These are phyloP conservation scores for Calephelis virginiensis DNA, from an alignment of 1,140 invertebrate genomes.

Conservation along the genomic window DNA sequence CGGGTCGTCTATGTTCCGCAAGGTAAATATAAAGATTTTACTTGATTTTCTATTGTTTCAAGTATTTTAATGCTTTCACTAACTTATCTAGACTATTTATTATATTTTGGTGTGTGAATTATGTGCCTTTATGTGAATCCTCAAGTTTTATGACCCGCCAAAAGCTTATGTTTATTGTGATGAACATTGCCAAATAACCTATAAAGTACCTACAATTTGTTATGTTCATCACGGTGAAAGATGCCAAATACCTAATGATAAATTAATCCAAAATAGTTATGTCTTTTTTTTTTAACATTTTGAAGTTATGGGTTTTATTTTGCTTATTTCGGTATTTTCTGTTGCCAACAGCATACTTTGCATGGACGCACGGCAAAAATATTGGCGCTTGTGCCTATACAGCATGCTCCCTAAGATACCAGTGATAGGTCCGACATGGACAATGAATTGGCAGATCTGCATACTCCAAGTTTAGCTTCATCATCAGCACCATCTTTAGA, in stretches of 20 bases:
- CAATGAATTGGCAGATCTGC: slow-evolving; percentile 28
- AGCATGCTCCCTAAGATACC: slow-evolving; percentile 32
- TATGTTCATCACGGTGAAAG: slow-evolving; percentile 28
- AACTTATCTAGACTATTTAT: slow-evolving; percentile 29
- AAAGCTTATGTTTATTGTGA: slow-evolving; percentile 25
- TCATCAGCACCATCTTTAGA: slow-evolving; percentile 31
- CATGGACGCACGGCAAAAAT: slow-evolving; percentile 28
- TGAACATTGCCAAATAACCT: slow-evolving; percentile 31
- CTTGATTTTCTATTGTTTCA: slow-evolving; percentile 27
- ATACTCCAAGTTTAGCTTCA: slow-evolving; percentile 32
- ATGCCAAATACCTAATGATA: slow-evolving; percentile 26
- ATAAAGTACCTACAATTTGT: slow-evolving; percentile 27
- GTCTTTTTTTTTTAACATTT: slow-evolving; percentile 24
- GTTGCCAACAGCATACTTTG: slow-evolving; percentile 27
- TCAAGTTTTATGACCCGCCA: slow-evolving; percentile 26
- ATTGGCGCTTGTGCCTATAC: slow-evolving; percentile 30
- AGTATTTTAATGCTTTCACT: slow-evolving; percentile 29
- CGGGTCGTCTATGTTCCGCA: slow-evolving; percentile 29
- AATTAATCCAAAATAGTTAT: slow-evolving; percentile 25
- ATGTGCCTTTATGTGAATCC: slow-evolving; percentile 28
- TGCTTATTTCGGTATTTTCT: slow-evolving; percentile 25
- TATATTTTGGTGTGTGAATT: slow-evolving; percentile 29
- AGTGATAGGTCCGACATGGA: slow-evolving; percentile 30
- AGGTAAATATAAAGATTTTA: slow-evolving; percentile 30
- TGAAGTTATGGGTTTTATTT: slow-evolving; percentile 25